Evolutionary conservation across 2,113 vertebrate genomes (phyloP), one percentile per base, ranked within the genome.

Genomic region (Chascanopsetta lugubris): DNA sequence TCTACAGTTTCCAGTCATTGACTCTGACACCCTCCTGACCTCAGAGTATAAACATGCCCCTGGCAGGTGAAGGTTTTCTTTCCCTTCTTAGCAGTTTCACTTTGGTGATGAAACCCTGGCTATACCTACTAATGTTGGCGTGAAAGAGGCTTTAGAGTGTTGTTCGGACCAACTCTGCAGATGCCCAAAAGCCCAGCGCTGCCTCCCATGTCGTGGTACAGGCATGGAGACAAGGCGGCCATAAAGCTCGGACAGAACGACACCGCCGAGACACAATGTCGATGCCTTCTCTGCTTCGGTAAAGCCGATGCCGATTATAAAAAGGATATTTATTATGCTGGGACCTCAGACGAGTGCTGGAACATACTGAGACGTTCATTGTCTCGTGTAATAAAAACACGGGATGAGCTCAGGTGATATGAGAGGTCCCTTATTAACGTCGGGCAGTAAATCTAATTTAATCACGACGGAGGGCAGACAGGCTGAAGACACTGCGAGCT

Each of bases 201-300:
- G n/a, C n/a, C 2, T 59, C 62, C 68, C 45, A n/a, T 76, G 71
- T 76, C 71, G 51, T 15, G 42, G 47, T 26, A 40, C 43, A 67
- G 40, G 65, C 3, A 8, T 49, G n/a, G n/a, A 46, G 13, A 43
- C 20, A 21, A 8, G 36, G 46, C 45, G 9, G 32, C 22, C 30
- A 18, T 0, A 2, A 26, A 45, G 59, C 46, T 48, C 22, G 12
- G 24, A 11, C 13, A 5, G 21, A 63, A 47, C 8, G 0, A 66
- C 8, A 62, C 12, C 32, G 50, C 7, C n/a, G n/a, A 65, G 55
- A 18, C 24, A 47, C 32, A 36, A 32, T 34, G 47, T 53, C 18
- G 9, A 62, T 22, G 60, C 20, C 43, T 54, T 38, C 34, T 38
- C 34, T 17, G 34, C 43, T 21, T 20, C 43, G 57, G 24, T 10